Evolutionary conservation across 64 coral and sea anemone species (phyloP), one percentile per base, ranked within the genome.

Genomic region (Stylophora pistillata): DNA sequence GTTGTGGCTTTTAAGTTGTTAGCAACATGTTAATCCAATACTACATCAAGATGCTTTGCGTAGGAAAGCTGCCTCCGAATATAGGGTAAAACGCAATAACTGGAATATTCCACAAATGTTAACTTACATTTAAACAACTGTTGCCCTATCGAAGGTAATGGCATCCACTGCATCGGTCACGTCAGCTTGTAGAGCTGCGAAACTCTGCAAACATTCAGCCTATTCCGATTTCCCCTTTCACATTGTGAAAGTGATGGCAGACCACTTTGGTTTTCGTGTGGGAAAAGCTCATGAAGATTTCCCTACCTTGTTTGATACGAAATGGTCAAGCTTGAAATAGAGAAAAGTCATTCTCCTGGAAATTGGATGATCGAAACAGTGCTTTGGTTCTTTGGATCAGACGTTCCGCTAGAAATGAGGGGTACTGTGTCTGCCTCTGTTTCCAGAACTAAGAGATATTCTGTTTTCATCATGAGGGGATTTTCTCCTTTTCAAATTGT

Each of bases 1-100:
- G 80, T 94, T 13, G 87, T 86, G 34, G 55, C 68, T 60, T 94
- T 94, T 23, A 94, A 63, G 57, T 88, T 90, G 63, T 94, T 86
- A 11, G 85, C 47, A 26, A 85, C 71, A 72, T 94, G 86, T 27
- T 80, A 74, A 74, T 94, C 80, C 74, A 73, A 87, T 61, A 94
- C 88, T 54, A 90, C 84, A 68, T 94, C 82, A 73, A 94, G 26
- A 30, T 57, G 88, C 25, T 91, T 68, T 23, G 68, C 72, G 68
- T 80, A 64, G 34, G 81, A 68, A n/a, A 81, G 63, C 68, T 94
- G 74, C 74, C 76, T 30, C 81, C 87, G 60, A 25, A 95, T 77
- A 47, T 90, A 95, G 6, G 88, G 93, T 20, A 88, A 59, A 30
- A 95, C 90, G 15, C 76, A 81, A 57, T 91, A 14, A 18, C 11